Evolutionary conservation across 2,888 invertebrate genomes (phyloP), one percentile per base, ranked within the genome.

Genomic region (Beris morrisii): DNA sequence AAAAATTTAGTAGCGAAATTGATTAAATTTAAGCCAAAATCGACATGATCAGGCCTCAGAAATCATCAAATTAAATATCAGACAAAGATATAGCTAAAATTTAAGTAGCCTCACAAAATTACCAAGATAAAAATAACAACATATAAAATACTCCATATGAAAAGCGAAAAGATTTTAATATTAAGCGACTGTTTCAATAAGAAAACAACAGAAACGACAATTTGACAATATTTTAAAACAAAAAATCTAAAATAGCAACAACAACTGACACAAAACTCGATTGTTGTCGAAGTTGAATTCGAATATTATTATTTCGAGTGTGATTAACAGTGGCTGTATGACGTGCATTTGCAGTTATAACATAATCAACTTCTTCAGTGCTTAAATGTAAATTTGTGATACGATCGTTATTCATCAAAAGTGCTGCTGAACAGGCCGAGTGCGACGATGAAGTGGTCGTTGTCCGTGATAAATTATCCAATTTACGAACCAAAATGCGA

Each of bases 221-320:
- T 31, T 30, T 54, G 7, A 53, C 22, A 48, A 48, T 6, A 13
- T 15, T 13, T 74, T 73, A 80, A 74, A 80, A 80, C 70, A 80
- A 70, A 74, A 80, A 79, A 71, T 80, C 80, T 72, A 80, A 76
- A 72, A 80, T 76, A 75, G 79, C 79, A 73, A 80, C 79, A 73
- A 80, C 75, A 71, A 80, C 75, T 69, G 77, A 79, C 73, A 78
- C 77, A 73, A 79, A 75, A 72, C 73, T 72, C 69, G 74, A 71
- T 69, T 74, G 73, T 69, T 73, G 69, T 70, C 72, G 70, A 66
- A 74, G 57, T 48, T 43, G 65, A 30, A 38, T 38, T 44, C 64
- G 52, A 15, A 13, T 38, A 56, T 69, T 59, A 46, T 43, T 28
- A 59, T 54, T 66, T 56, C 59, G 31, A 61, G 55, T 61, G 13